Evolutionary conservation across 2,888 invertebrate genomes (phyloP).

Genomic region (Reticulitermes lucifugus): DNA sequence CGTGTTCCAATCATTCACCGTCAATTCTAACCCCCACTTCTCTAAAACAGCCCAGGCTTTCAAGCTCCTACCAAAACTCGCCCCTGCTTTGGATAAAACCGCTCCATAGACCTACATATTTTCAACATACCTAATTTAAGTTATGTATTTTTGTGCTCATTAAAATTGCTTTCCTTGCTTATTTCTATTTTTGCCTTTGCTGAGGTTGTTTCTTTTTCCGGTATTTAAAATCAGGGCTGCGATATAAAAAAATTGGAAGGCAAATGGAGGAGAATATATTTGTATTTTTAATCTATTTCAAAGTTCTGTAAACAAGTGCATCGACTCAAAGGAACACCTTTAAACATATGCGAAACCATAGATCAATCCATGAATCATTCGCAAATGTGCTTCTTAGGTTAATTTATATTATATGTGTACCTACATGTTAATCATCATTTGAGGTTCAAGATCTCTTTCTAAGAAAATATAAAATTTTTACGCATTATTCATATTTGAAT

Average conservation of each 20-base stretch:
- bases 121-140: background rate
- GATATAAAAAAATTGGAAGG: background rate
- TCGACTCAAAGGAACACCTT: background rate
- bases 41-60: background rate
- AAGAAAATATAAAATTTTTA: too few relatives aligned
- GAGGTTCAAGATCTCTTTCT: too few relatives aligned
- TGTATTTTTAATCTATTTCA: background rate
- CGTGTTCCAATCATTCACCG: constrained; percentile 39
- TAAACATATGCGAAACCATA: background rate
- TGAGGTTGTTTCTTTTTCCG: background rate
- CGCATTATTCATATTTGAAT: too few relatives aligned
- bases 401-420: background rate
- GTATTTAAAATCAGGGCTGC: background rate
- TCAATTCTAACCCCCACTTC: constrained; percentile 1
- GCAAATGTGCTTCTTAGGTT: background rate
- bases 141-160: constrained; percentile 18
- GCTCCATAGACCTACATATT: background rate
- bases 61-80: background rate
- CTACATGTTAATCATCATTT: too few relatives aligned
- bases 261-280: background rate
- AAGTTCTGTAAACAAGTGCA: background rate
- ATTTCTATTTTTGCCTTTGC: background rate
- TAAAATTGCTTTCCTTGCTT: background rate
- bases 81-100: background rate
- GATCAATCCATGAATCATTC: background rate